Conservation (phyloP, 2,888 invertebrate genomes). For the Baronia brevicornis region DNA sequence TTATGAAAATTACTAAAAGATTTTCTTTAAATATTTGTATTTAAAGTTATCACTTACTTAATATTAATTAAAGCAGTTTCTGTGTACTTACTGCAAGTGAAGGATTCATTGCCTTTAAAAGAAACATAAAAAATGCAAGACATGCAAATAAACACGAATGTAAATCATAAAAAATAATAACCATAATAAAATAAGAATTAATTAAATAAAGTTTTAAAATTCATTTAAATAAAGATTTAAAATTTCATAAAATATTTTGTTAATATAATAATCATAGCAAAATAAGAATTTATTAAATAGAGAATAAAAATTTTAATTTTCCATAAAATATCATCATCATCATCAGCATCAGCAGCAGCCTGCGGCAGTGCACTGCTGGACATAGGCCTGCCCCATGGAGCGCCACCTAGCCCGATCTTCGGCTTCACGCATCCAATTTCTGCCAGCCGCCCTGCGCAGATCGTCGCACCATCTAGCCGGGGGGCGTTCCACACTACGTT, state of each 20-base stretch:
- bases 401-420: no score
- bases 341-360: no score
- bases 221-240: not conserved
- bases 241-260: not conserved
- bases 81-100: conserved; percentile 13
- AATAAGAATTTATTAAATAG: no score
- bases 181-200: not conserved
- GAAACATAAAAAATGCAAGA: conserved; percentile 11
- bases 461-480: no score
- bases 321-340: no score
- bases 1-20: no score
- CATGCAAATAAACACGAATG: conserved; percentile 10
- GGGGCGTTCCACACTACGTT: no score
- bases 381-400: no score
- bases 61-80: not conserved
- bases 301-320: no score
- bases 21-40: not conserved
- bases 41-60: not conserved
- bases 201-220: not conserved
- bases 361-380: no score
- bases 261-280: not conserved
- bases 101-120: conserved; percentile 14
- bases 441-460: no score
- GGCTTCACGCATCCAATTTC: no score
- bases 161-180: conserved; percentile 6